A percentile compares a stretch with the other conserved stretches of the same genome.
These are phyloP conservation scores for Teleiodes luculella DNA, from an alignment of 2,888 invertebrate genomes.

Conservation along the genomic window DNA sequence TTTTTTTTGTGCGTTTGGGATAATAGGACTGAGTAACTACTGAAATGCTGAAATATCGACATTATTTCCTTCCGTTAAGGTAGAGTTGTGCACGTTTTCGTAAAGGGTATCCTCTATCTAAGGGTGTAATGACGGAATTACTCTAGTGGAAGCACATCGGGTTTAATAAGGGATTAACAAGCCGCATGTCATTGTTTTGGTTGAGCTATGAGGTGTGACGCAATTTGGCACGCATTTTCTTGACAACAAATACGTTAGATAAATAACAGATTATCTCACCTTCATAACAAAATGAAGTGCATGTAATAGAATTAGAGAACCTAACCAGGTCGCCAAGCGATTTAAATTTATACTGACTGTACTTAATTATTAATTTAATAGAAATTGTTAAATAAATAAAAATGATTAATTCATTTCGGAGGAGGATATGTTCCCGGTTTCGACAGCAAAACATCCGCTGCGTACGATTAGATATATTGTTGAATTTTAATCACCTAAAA, in stretches of 20 bases:
- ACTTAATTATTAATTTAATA: too few species aligned
- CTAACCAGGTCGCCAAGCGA: too few species aligned
- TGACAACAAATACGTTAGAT: background rate
- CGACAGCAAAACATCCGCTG: too few species aligned
- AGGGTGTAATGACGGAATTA: background rate
- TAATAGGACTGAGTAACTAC: background rate
- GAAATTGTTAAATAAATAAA: too few species aligned
- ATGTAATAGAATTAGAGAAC: too few species aligned
- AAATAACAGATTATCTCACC: background rate
- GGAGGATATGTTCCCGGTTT: too few species aligned
- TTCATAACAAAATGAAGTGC: background rate
- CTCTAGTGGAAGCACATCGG: background rate
- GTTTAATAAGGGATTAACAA: slow-evolving; percentile 10
- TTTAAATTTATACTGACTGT: too few species aligned
- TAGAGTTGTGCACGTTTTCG: background rate
- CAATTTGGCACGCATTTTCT: background rate
- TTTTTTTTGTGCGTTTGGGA: background rate
- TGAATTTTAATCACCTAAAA: too few species aligned
- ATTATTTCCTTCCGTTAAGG: slow-evolving; percentile 16
- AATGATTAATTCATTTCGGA: too few species aligned
- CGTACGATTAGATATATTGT: too few species aligned
- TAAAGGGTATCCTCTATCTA: slow-evolving; percentile 1
- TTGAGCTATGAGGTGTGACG: background rate
- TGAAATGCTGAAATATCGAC: slow-evolving; percentile 16
- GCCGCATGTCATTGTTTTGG: background rate